Conservation (phyloP, 2,888 invertebrate species). For the Melieria omissa region DNA sequence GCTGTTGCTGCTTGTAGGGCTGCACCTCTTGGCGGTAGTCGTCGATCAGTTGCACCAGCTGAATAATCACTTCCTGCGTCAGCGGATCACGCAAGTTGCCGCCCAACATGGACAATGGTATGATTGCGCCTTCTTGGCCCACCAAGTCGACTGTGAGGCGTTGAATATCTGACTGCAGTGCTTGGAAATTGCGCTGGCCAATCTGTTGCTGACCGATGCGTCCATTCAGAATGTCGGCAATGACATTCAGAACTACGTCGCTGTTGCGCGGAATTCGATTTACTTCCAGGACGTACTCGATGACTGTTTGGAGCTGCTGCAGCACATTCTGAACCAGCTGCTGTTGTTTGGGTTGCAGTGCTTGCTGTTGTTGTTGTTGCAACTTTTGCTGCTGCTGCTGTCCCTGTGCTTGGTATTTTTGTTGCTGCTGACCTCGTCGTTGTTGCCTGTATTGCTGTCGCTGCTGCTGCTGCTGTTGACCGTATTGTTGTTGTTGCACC, state of each 20-base stretch:
- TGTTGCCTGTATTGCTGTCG: conserved; percentile 8
- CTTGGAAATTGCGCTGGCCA: not conserved
- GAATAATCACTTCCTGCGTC: conserved; percentile 73
- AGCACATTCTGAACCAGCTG: conserved; percentile 38
- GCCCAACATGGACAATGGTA: conserved; percentile 44
- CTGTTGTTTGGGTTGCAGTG: not conserved
- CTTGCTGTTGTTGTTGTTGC: not conserved
- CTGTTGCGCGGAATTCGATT: not conserved
- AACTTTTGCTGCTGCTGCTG: not conserved
- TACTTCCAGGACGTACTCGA: conserved; percentile 40
- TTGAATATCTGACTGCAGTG: conserved; percentile 12
- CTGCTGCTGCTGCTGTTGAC: conserved; percentile 23
- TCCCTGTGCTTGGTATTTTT: conserved; percentile 41
- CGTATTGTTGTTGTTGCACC: not conserved
- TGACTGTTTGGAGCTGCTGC: conserved; percentile 40
- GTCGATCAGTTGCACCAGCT: conserved; percentile 71
- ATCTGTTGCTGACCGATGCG: not conserved
- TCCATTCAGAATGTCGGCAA: conserved; percentile 28
- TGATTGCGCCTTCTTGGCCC: conserved; percentile 64
- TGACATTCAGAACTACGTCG: conserved; percentile 27
- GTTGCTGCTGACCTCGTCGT: not conserved
- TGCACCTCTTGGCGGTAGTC: conserved; percentile 71
- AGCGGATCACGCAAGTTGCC: conserved; percentile 74
- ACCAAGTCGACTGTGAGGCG: conserved; percentile 54
- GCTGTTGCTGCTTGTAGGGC: conserved; percentile 71